phyloP scores from a whole-genome alignment of 2,797 vertebrate species.

The Pangasius krempfi region DNA sequence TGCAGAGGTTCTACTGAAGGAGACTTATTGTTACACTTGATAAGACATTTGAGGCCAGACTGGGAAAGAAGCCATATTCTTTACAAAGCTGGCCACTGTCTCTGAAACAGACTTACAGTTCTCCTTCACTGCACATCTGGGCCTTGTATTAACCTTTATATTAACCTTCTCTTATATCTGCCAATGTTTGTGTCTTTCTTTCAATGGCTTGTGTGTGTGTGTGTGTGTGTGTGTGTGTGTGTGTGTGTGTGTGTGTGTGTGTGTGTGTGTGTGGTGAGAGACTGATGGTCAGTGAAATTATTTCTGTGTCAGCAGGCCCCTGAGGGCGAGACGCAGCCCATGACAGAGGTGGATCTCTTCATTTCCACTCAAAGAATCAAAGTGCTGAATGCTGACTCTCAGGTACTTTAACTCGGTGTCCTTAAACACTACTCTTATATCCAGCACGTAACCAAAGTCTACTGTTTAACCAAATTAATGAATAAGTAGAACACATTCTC shows the following conservation, averaged over 20 bases:
- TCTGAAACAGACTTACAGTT: not conserved
- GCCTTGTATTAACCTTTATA: conserved; percentile 23
- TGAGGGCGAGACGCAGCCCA: conserved; percentile 86
- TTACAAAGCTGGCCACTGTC: conserved; percentile 20
- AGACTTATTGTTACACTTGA: conserved; percentile 20
- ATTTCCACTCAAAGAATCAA: conserved; percentile 91
- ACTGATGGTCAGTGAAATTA: conserved; percentile 28
- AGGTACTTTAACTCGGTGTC: conserved; percentile 72
- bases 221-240: not conserved
- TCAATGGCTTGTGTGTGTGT: conserved; percentile 6
- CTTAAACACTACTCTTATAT: not conserved
- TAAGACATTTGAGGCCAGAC: conserved; percentile 17
- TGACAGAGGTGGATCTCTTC: conserved; percentile 91
- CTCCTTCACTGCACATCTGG: conserved; percentile 48
- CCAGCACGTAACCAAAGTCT: not conserved
- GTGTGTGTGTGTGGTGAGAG: not conserved
- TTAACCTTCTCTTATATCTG: conserved; percentile 39
- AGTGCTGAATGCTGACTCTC: conserved; percentile 88
- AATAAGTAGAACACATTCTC: not conserved
- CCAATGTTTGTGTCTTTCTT: conserved; percentile 21
- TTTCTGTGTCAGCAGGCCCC: conserved; percentile 76
- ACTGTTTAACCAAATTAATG: not conserved
- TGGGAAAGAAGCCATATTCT: not conserved
- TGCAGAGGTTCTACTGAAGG: conserved; percentile 51
- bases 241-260: not conserved